Evolutionary conservation across 2,888 invertebrate species (phyloP).

Genomic region (Sympetrum striolatum): DNA sequence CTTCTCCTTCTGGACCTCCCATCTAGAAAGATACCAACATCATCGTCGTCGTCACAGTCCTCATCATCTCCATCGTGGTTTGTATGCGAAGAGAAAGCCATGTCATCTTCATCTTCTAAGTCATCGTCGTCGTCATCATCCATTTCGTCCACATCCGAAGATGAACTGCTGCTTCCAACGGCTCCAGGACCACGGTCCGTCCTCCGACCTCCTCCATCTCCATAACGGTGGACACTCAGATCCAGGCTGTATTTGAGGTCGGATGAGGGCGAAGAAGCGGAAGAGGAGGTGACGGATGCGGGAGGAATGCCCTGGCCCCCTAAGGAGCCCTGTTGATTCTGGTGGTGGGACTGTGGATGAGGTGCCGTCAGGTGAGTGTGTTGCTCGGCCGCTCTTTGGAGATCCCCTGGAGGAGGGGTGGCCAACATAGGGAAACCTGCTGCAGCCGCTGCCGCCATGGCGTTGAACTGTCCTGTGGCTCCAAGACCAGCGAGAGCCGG

Average conservation of each 20-base stretch:
- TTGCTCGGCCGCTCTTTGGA: conserved; percentile 56
- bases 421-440: conserved; percentile 61
- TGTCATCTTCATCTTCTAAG: conserved; percentile 51
- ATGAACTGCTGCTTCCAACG: conserved; percentile 54
- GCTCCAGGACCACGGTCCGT: conserved; percentile 61
- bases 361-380: neutral
- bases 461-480: conserved; percentile 8
- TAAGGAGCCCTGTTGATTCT: neutral
- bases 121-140: conserved; percentile 50
- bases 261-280: conserved; percentile 60
- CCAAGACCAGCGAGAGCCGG: conserved; percentile 13
- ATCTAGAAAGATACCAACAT: neutral
- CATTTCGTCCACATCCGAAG: conserved; percentile 59
- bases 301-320: neutral
- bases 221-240: conserved; percentile 58
- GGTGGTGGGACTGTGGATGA: neutral
- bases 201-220: conserved; percentile 59
- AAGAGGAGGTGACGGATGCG: conserved; percentile 1
- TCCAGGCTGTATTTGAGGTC: conserved; percentile 73
- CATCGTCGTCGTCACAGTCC: conserved; percentile 56
- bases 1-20: neutral
- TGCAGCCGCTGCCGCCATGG: conserved; percentile 2
- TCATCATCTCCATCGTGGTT: conserved; percentile 57
- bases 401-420: conserved; percentile 58
- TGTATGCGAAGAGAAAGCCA: conserved; percentile 65